Base-by-base conservation (phyloP, 2,113 vertebrate genomes). In the Hipposideros armiger region DNA sequence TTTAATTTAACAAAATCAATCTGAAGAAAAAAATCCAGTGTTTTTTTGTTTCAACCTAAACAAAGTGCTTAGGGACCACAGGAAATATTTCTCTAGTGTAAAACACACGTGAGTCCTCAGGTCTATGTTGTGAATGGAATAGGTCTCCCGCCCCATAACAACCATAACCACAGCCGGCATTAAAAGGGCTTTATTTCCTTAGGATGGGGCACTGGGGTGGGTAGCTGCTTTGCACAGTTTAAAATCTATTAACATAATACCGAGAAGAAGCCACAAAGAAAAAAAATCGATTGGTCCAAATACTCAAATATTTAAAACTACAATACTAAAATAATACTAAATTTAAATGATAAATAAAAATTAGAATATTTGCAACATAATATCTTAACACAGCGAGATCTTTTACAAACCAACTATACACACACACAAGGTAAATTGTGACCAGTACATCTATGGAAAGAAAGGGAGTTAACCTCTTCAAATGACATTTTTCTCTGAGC, bases 301-400 rank as follows among this genome's bases (percentile, higher is more conserved):
- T 69, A 62, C 0, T 32, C 16, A 91, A 24, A 36, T 89, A 81
- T 73, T 89, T 91, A 76, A 78, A 89, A n/a, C 36, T 32, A 47
- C 9, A 60, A 83, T 84, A 87, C 5, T 28, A 84, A 62, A 91
- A 11, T 47, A 87, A n/a, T 45, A 32, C 62, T 64, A 70, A 84
- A 36, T 60, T 74, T 86, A 96, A 81, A 94, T 13, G 54, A 32
- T 22, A 40, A 9, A 93, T 64, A 77, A 95, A 96, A 86, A 94
- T 76, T 54, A 80, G 36, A 90, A 62, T 95, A 89, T 42, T 82
- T 45, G 11, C 40, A 95, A 81, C 19, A 60, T 52, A n/a, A 60
- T 62, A 77, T 10, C 40, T 77, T 50, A 42, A 40, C 24, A 72
- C 5, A 92, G 20, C 95, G 32, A 67, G 72, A 64, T 22, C 7